Conservation (phyloP, 2,113 vertebrate genomes). For the Pavo muticus region DNA sequence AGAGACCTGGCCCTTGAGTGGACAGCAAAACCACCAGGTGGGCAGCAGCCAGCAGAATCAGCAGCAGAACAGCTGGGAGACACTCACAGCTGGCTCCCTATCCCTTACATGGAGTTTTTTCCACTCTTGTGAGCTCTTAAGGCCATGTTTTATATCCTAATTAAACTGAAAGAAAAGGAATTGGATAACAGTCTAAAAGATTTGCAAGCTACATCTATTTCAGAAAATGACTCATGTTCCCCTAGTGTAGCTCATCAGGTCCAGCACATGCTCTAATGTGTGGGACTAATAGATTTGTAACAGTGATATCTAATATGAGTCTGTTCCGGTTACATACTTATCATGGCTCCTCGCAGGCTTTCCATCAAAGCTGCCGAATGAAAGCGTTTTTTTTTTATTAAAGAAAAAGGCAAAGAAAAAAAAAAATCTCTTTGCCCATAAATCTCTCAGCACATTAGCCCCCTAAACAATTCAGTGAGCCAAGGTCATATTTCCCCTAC, state of each 20-base stretch:
- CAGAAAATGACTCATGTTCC: conserved; percentile 69
- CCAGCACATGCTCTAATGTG: conserved; percentile 64
- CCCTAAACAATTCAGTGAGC: conserved; percentile 59
- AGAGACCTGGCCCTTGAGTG: rapidly evolving
- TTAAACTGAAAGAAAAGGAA: conserved; percentile 77
- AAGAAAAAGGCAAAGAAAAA: background rate
- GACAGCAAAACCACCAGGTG: background rate
- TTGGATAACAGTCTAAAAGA: conserved; percentile 69
- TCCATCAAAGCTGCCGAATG: conserved; percentile 64
- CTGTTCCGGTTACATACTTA: conserved; percentile 73
- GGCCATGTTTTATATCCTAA: conserved; percentile 75
- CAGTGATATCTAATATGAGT: conserved; percentile 49
- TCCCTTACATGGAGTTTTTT: conserved; percentile 12
- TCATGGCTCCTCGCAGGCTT: conserved; percentile 60
- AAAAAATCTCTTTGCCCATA: background rate
- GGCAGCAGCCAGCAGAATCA: background rate
- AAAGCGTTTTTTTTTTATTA: conserved; percentile 76
- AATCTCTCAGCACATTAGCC: conserved; percentile 68
- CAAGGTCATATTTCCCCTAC: conserved; percentile 56
- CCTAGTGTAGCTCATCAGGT: conserved; percentile 62
- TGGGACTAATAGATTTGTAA: conserved; percentile 75
- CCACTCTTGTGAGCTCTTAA: background rate
- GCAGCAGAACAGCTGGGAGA: conserved; percentile 13
- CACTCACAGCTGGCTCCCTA: background rate
- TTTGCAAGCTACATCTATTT: conserved; percentile 71